Base-by-base conservation (phyloP, 2,113 vertebrate genomes). In the Aythya baeri region DNA sequence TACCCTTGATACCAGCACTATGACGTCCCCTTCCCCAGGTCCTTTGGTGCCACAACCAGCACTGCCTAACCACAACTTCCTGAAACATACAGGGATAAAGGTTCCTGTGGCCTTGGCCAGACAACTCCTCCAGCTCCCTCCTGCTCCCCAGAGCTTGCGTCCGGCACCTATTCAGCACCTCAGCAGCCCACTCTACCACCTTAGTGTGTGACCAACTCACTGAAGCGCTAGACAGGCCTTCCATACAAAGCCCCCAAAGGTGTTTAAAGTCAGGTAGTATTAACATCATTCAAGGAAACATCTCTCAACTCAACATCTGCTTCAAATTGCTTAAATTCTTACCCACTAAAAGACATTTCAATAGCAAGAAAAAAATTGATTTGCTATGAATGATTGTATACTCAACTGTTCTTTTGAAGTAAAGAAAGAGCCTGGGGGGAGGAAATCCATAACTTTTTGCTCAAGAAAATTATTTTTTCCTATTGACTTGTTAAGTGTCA, bases 201-300 rank as follows among this genome's bases (percentile, higher is more conserved):
- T 50, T 38, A 7, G 0, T 12, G 17, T 6, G 17, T 0, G 73
- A 15, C 4, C 27, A 65, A 4, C 23, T 36, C 18, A 36, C 55
- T n/a, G 5, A 50, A 62, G 15, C 6, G 41, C 5, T 29, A 17
- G 3, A 14, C 5, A 18, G 17, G 16, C 23, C 36, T 82, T 72
- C 66, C 75, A 7, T 46, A 84, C 32, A 46, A 50, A 44, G 5
- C 17, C 7, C 7, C 59, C 26, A 72, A 14, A 11, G n/a, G 32
- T 17, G 16, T 23, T 66, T 74, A 3, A 76, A 65, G 6, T 21
- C n/a, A 61, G 38, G 3, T 52, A 65, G 32, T 13, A 76, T 1
- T 29, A 67, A 13, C 6, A 17, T 13, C 7, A 57, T 57, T 76
- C 25, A 68, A 88, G 82, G 57, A 0, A 4, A 73, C 10, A 31